Base-by-base conservation (phyloP, 2,113 vertebrate genomes). In the Oxygymnocypris stewartii region DNA sequence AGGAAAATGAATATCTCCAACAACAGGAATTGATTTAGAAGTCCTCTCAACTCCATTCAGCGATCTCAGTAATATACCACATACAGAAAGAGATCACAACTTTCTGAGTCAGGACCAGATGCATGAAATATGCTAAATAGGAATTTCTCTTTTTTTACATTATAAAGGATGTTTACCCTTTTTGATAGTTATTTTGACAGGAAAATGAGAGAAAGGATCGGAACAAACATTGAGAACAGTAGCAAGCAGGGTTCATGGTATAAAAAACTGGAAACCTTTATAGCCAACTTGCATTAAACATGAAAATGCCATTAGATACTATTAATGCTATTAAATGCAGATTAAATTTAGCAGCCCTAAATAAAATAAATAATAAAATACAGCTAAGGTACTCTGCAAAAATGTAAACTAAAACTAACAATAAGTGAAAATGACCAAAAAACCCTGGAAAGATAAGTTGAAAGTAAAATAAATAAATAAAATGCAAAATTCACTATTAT, bases 1-100 rank as follows among this genome's bases (percentile, higher is more conserved):
- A 87, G 87, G 90, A 87, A 90, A 93, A 92, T 88, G 57, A 92
- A 92, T 90, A 89, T 89, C 90, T 88, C 67, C 6, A 84, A 88
- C 91, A 88, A 91, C 85, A 89, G 85, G 87, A 89, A 93, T 93
- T 91, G 92, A 94, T 95, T 90, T 87, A 79, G 87, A 92, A 81
- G 90, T 91, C 89, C 87, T 91, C 89, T 90, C 79, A 84, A 90
- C 82, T 77, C 57, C 25, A 63, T 86, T 88, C 85, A 87, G 67
- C 84, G 83, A 79, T 76, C 65, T 37, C 49, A 79, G 73, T 82
- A 28, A 73, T 73, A 25, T 31, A 84, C 65, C 47, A 57, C 12
- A 35, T 78, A 82, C 79, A 69, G 37, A 69, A 65, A 44, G 42
- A 9, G 28, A 31, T 18, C 2, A 3, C 35, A 75, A 65, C 35